Evolutionary conservation across 2,888 invertebrate genomes (phyloP), one percentile per base, ranked within the genome.

Genomic region (Cyclophora albipunctata): DNA sequence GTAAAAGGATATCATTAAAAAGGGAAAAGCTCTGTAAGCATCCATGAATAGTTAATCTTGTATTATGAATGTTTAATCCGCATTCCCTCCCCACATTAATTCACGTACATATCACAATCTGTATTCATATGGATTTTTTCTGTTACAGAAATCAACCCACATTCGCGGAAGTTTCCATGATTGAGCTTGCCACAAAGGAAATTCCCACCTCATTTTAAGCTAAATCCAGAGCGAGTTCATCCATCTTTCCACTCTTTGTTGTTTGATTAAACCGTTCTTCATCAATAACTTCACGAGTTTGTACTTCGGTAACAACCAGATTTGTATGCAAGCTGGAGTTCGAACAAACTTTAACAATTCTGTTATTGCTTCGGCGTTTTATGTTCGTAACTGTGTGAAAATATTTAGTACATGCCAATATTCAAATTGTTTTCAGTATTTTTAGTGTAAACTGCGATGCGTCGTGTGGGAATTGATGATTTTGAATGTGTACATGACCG

Each of bases 171-270:
- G 42, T 55, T 52, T 58, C 57, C 57, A 50, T 54, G 54, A 53
- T 53, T 53, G 48, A 49, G 59, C 42, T 53, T 53, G 49, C 48
- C 54, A 63, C 65, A 62, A 66, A 66, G 59, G 60, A 64, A 60
- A 60, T 55, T 55, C 56, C 52, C 53, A 45, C 53, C 57, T 55
- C 62, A 60, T 63, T 60, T 59, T 52, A 58, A 63, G 58, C 61
- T 52, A 55, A 58, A 58, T 54, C 46, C 54, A 49, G 52, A 48
- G 51, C 51, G 52, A 58, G 60, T 62, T 66, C 65, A 62, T 64
- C 62, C 64, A 63, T 64, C 63, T 64, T 63, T 58, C 54, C 58
- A 54, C 56, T 60, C 59, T 62, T 64, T 63, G 59, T 63, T 63
- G 59, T 55, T 60, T 62, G 62, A 62, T 63, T 63, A 60, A 60